phyloP scores from a whole-genome alignment of 1,140 invertebrate genomes.

The Hyposmocoma kahamanoa region DNA sequence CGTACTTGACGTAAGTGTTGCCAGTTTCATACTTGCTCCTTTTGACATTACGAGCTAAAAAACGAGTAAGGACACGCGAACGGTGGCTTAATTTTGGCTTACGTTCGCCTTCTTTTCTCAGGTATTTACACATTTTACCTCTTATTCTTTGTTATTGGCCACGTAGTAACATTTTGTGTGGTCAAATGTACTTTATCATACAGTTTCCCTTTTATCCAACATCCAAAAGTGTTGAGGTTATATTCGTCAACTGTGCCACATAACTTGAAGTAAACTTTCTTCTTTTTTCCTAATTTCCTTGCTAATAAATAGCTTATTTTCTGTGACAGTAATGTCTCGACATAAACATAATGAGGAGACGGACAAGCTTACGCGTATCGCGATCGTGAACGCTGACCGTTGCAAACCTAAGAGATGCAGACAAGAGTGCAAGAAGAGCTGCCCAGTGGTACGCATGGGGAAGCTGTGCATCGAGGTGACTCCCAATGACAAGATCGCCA shows the following conservation, averaged over 20 bases:
- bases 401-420: conserved; percentile 99
- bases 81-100: conserved; percentile 59
- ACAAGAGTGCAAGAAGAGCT: conserved; percentile 99
- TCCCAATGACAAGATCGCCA: conserved; percentile 97
- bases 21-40: conserved; percentile 27
- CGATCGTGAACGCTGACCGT: conserved; percentile 98
- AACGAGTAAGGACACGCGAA: conserved; percentile 71
- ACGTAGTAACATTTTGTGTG: conserved; percentile 3
- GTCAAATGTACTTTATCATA: neutral
- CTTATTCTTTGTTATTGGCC: conserved; percentile 12
- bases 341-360: conserved; percentile 86
- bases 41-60: conserved; percentile 61
- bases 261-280: conserved; percentile 31
- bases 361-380: conserved; percentile 96
- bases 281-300: conserved; percentile 15
- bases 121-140: conserved; percentile 38
- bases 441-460: conserved; percentile 98
- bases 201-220: conserved; percentile 17
- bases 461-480: conserved; percentile 99
- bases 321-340: conserved; percentile 79
- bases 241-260: conserved; percentile 51
- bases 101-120: conserved; percentile 59
- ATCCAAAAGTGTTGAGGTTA: conserved; percentile 53
- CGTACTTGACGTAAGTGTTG: neutral
- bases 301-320: conserved; percentile 8